Conservation (phyloP, 2,113 vertebrate species). For the Crotophaga sulcirostris region DNA sequence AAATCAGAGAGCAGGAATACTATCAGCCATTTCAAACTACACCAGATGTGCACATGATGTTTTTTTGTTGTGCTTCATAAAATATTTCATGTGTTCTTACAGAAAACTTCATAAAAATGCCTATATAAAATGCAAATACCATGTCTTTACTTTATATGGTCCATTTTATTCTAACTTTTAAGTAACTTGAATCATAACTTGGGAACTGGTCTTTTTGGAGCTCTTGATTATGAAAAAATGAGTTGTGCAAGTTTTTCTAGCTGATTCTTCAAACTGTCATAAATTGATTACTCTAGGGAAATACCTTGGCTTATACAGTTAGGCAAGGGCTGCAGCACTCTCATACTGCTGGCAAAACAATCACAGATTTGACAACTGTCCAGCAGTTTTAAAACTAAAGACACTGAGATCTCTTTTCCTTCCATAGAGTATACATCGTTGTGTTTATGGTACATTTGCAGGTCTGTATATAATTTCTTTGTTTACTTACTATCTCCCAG, state of each 20-base stretch:
- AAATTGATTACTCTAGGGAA: slow-evolving; percentile 1
- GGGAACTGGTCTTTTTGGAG: neutral
- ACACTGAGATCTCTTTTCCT: neutral
- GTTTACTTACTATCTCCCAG: neutral
- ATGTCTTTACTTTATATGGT: neutral
- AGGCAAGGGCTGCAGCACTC: neutral
- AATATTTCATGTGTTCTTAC: neutral
- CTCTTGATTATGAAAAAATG: neutral
- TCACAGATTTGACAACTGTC: neutral
- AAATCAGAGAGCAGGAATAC: neutral
- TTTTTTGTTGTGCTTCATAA: neutral
- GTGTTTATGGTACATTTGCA: neutral
- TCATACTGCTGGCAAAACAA: neutral
- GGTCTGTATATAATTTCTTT: neutral
- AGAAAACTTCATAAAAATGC: neutral
- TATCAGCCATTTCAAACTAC: neutral
- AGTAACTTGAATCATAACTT: neutral
- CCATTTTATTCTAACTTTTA: neutral
- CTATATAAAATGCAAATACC: neutral
- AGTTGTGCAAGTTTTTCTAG: neutral
- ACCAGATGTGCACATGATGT: neutral
- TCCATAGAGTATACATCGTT: neutral
- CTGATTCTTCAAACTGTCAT: neutral
- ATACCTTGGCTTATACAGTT: neutral
- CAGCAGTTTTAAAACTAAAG: neutral